These are phyloP conservation scores for Eulemur rubriventer DNA, from an alignment of 2,797 vertebrate species.

Conservation along the genomic window DNA sequence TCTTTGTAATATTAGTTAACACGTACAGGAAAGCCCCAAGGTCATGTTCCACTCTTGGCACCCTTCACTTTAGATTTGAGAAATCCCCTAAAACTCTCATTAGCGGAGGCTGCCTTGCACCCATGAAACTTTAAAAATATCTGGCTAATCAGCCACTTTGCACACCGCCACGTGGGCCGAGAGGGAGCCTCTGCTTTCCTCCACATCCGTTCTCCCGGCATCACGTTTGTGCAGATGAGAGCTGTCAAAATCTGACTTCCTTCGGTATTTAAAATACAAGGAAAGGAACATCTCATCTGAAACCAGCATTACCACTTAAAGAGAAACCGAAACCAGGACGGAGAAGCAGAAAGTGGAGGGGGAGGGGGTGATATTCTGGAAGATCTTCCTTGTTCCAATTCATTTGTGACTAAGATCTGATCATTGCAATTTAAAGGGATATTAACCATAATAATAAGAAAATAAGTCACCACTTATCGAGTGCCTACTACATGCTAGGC, in stretches of 20 bases:
- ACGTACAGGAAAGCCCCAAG: conserved; percentile 87
- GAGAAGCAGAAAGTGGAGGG: background rate
- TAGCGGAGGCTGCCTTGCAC: conserved; percentile 84
- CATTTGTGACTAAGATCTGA: background rate
- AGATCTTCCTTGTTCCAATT: background rate
- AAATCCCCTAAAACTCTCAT: conserved; percentile 88
- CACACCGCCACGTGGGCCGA: conserved; percentile 70
- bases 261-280: conserved; percentile 70
- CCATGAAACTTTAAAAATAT: conserved; percentile 86
- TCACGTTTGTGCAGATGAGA: conserved; percentile 59
- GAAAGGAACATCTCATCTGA: conserved; percentile 61
- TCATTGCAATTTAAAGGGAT: conserved; percentile 15
- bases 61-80: conserved; percentile 88
- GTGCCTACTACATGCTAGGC: background rate
- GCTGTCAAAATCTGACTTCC: conserved; percentile 78
- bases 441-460: background rate
- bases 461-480: background rate
- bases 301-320: conserved; percentile 54
- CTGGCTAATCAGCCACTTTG: conserved; percentile 84
- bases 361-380: background rate
- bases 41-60: conserved; percentile 87
- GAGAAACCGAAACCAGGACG: background rate
- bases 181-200: conserved; percentile 64
- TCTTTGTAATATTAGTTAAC: conserved; percentile 88
- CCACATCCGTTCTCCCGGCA: conserved; percentile 52